phyloP scores from a whole-genome alignment of 2,888 invertebrate genomes.

The Crioceris asparagi region DNA sequence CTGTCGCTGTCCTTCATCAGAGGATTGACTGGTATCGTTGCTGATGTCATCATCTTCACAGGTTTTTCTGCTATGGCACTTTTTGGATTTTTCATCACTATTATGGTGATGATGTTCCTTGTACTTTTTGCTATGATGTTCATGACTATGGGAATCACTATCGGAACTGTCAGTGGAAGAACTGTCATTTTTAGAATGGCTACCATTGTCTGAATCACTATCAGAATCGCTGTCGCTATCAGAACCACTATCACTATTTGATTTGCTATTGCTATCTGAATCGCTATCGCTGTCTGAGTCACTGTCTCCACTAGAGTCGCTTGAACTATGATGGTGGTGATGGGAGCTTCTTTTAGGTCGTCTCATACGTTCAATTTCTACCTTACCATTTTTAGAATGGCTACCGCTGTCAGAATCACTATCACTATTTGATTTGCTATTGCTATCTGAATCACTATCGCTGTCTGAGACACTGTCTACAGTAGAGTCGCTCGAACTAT shows the following conservation, averaged over 20 bases:
- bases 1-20: neutral
- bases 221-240: neutral
- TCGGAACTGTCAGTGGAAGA: conserved; percentile 9
- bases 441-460: neutral
- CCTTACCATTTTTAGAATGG: neutral
- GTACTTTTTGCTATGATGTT: too few relatives aligned
- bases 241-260: neutral
- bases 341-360: neutral
- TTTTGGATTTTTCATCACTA: conserved; percentile 3
- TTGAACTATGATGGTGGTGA: neutral
- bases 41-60: neutral
- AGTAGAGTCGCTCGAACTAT: conserved; percentile 1
- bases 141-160: too few relatives aligned
- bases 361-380: neutral
- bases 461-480: neutral
- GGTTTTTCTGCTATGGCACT: neutral
- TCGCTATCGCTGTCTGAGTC: conserved; percentile 3
- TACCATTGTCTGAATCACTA: neutral
- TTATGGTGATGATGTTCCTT: too few relatives aligned
- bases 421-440: conserved; percentile 1
- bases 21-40: neutral
- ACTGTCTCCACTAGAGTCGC: neutral
- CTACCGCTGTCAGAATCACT: neutral
- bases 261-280: conserved; percentile 1
- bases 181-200: neutral